Percentiles rank a stretch among this genome's conserved stretches.
Conservation (phyloP, 1,140 invertebrate genomes). For the Eumeta japonica region DNA sequence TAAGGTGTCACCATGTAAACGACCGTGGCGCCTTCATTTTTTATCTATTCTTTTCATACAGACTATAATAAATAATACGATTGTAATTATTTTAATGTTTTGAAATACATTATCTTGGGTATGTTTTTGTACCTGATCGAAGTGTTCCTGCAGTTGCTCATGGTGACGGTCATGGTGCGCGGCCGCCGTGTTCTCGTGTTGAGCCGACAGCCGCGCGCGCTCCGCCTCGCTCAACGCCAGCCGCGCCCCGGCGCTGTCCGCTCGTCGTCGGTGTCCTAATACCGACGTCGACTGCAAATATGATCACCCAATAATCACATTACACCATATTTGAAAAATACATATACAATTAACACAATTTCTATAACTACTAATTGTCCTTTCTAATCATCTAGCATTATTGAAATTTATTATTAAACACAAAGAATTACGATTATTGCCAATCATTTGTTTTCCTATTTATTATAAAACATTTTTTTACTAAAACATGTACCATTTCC, state of each 20-base stretch:
- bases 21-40: too few species aligned
- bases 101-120: background rate
- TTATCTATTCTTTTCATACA: too few species aligned
- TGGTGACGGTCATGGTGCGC: constrained; percentile 68
- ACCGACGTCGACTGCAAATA: constrained; percentile 73
- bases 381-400: too few species aligned
- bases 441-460: too few species aligned
- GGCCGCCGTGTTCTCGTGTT: constrained; percentile 61
- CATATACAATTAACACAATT: background rate
- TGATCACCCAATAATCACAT: constrained; percentile 7
- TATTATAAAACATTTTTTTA: too few species aligned
- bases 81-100: background rate
- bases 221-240: constrained; percentile 55
- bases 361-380: background rate
- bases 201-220: constrained; percentile 63
- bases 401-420: too few species aligned
- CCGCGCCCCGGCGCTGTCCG: constrained; percentile 18
- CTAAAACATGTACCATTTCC: too few species aligned
- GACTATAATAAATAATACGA: background rate
- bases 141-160: constrained; percentile 70
- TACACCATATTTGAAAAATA: background rate
- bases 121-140: constrained; percentile 73
- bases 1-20: too few species aligned
- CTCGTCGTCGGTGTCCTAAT: constrained; percentile 70
- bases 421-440: background rate